Conservation (phyloP, 2,888 invertebrate species). For the Lycia hirtaria region DNA sequence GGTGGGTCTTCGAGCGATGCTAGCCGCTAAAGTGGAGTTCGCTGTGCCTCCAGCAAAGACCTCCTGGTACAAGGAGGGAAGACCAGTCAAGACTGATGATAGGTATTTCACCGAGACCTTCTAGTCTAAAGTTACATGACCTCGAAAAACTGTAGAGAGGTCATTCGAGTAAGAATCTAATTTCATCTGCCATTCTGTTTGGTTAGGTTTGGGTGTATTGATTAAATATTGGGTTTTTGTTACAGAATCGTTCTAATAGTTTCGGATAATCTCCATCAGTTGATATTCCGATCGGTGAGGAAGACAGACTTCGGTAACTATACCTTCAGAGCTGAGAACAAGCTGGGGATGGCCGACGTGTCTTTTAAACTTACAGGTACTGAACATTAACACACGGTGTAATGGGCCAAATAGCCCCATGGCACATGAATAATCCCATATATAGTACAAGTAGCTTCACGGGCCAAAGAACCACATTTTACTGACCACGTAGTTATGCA, state of each 20-base stretch:
- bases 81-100: conserved; percentile 79
- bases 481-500: too few relatives aligned
- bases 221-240: too few relatives aligned
- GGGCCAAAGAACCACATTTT: too few relatives aligned
- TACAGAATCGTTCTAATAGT: conserved; percentile 80
- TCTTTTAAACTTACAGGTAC: conserved; percentile 90
- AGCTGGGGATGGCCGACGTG: conserved; percentile 89
- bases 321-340: conserved; percentile 91
- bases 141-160: neutral
- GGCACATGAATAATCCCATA: too few relatives aligned
- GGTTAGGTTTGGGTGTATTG: too few relatives aligned
- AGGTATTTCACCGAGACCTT: conserved; percentile 50
- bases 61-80: conserved; percentile 88
- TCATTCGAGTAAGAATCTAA: too few relatives aligned
- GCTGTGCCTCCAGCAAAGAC: conserved; percentile 89
- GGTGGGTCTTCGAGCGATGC: conserved; percentile 88
- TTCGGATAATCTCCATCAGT: conserved; percentile 84
- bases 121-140: neutral
- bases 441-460: too few relatives aligned
- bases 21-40: conserved; percentile 89
- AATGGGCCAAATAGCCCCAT: too few relatives aligned
- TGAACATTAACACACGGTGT: too few relatives aligned
- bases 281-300: conserved; percentile 89
- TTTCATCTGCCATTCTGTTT: too few relatives aligned
- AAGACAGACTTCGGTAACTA: conserved; percentile 91